A percentile compares a stretch with the other conserved stretches of the same genome.
These are phyloP conservation scores for Elegia similella DNA, from an alignment of 2,888 invertebrate genomes.

Conservation along the genomic window DNA sequence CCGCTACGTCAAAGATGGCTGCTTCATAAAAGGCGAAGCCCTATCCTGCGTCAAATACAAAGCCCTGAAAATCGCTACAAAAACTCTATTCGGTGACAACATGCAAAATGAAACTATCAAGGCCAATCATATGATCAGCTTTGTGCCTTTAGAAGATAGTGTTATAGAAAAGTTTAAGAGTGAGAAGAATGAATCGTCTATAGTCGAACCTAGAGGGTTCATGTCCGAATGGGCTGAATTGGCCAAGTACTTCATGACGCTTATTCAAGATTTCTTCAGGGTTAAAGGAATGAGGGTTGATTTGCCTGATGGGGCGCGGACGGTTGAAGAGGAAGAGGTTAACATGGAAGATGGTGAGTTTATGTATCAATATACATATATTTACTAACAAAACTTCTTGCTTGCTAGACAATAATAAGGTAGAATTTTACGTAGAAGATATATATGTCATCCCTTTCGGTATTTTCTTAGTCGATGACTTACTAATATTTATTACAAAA, in stretches of 20 bases:
- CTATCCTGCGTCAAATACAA: conserved; percentile 70
- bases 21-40: conserved; percentile 64
- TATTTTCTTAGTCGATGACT: too few species aligned
- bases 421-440: too few species aligned
- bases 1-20: conserved; percentile 67
- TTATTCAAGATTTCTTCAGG: conserved; percentile 67
- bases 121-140: conserved; percentile 59
- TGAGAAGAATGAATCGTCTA: conserved; percentile 39
- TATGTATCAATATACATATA: not conserved
- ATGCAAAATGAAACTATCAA: conserved; percentile 59
- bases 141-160: conserved; percentile 64
- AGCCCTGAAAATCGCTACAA: conserved; percentile 68
- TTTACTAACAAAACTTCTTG: too few species aligned
- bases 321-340: conserved; percentile 58
- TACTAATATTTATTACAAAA: too few species aligned
- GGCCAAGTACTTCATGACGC: conserved; percentile 65
- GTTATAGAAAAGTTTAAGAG: conserved; percentile 46
- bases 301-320: conserved; percentile 69
- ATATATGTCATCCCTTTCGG: too few species aligned
- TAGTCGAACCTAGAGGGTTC: conserved; percentile 56
- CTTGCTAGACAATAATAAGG: too few species aligned
- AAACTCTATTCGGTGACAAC: conserved; percentile 60
- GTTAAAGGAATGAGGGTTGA: conserved; percentile 66
- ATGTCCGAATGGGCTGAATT: conserved; percentile 72
- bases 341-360: conserved; percentile 49